Evolutionary conservation across 2,888 invertebrate genomes (phyloP), one percentile per base, ranked within the genome.

Genomic region (Drosophila basisetae): DNA sequence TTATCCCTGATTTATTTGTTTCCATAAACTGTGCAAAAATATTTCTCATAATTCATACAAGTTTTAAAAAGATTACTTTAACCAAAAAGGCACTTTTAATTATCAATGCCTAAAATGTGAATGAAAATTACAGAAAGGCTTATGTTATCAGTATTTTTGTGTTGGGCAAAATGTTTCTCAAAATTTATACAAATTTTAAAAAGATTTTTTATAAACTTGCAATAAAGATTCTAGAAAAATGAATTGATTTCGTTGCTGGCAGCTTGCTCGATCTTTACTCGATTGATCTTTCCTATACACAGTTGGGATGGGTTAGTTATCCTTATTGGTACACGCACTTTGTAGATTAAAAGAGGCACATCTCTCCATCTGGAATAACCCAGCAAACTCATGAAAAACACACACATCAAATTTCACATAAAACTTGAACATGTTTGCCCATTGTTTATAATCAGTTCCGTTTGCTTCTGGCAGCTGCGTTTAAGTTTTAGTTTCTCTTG

Each of bases 381-480:
- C 7, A 9, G 4, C 22, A 47, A 47, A 25, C 7, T 9, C 16
- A 47, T 47, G 16, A 16, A n/a, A 11, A 55, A 43, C 28, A 43
- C 2, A 13, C 18, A 9, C 10, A 52, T 35, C 4, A 25, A 47
- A 47, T 43, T 61, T 31, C 7, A 4, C 30, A 11, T n/a, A 13
- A 28, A 37, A 58, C 10, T 50, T 54, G 22, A 22, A 5, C 54
- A 25, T 39, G 37, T 49, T 55, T 10, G 18, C n/a, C 76, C 80
- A 78, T 61, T 63, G 80, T 73, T 33, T 65, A 30, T 62, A 64
- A 72, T 63, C 61, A 72, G 52, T 69, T 61, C 58, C 74, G 70
- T 41, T 59, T 59, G 76, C 79, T 79, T 72, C 74, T 80, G 85
- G 66, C 83, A 78, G 79, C 83, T 68, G 76, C 63, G 54, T 68